Conservation (phyloP, 35 echinoderm and acorn worm species). For the Stichopus chloronotus region DNA sequence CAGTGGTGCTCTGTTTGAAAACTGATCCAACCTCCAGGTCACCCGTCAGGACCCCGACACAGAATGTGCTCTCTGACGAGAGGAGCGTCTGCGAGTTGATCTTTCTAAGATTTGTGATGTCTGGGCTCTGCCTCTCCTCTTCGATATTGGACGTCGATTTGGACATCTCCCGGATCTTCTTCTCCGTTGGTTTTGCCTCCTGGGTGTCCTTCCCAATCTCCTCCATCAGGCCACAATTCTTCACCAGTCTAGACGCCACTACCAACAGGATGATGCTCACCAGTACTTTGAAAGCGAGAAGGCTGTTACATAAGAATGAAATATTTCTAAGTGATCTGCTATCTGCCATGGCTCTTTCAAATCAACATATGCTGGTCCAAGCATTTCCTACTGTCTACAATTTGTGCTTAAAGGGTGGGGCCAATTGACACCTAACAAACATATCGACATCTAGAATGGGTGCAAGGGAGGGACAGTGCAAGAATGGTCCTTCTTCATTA, state of each 20-base stretch:
- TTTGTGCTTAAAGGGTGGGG: no score
- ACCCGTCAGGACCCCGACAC: conserved; percentile 22
- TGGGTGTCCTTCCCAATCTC: conserved; percentile 22
- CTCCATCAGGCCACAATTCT: conserved; percentile 42
- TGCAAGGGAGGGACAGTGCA: no score
- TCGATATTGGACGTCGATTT: conserved; percentile 44
- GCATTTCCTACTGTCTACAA: no score
- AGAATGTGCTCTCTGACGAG: conserved; percentile 42
- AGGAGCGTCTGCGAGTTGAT: conserved; percentile 43
- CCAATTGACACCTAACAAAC: no score
- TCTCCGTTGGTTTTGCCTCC: background rate
- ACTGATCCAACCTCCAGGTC: conserved; percentile 50
- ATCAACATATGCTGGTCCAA: no score
- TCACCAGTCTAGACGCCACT: conserved; percentile 25
- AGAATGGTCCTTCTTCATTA: no score
- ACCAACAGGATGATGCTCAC: conserved; percentile 50
- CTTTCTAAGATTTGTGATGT: conserved; percentile 31
- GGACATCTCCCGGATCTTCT: background rate
- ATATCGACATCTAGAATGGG: no score
- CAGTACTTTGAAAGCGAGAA: conserved; percentile 47
- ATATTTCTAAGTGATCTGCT: background rate
- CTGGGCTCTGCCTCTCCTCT: conserved; percentile 26
- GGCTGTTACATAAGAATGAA: background rate
- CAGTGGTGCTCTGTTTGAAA: conserved; percentile 15
- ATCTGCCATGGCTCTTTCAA: background rate